Base-by-base conservation (phyloP, 2,797 vertebrate genomes). In the Schizopygopsis malacanthus region DNA sequence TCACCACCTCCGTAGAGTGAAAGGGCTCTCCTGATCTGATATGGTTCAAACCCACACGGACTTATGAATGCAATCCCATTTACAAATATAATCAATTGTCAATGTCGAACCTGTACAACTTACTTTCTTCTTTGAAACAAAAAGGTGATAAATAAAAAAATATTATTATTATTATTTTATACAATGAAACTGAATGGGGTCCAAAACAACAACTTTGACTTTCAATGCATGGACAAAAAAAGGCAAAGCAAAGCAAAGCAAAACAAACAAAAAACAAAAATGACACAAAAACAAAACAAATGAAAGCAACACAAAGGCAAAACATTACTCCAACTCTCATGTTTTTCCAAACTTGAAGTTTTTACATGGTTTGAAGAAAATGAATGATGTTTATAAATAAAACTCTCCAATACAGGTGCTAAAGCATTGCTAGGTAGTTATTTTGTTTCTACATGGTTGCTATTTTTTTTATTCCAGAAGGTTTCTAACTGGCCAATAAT, bases 1-100 rank as follows among this genome's bases (percentile, higher is more conserved):
- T 63, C 79, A 91, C 86, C 87, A 77, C 94, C 93, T 92, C 94
- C 81, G 63, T n/a, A 90, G 94, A 92, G 90, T 83, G 90, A 87
- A 83, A 90, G 92, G 92, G 89, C 91, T 90, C 89, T 91, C 92
- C 87, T 72, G 39, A 13, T 61, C 25, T 80, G 65, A 52, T 22
- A 76, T 37, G 73, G 43, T 54, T 85, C 69, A 83, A 76, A 79
- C 65, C 28, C 43, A 72, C 22, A 71, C 18, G 37, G 20, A 80
- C 18, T 28, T 65, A 50, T n/a, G 4, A 82, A 20, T 1, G 18
- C 22, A 50, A 73, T 22, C 8, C 18, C 2, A 20, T 45, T 41
- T 28, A 13, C 28, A 37, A 69, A 52, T 81, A 13, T 52, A 20
- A 33, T 45, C 15, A 4, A 25, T 61, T 61, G 28, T 15, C 6